Evolutionary conservation across 2,797 vertebrate genomes (phyloP).

Genomic region (Alfaro cultratus): DNA sequence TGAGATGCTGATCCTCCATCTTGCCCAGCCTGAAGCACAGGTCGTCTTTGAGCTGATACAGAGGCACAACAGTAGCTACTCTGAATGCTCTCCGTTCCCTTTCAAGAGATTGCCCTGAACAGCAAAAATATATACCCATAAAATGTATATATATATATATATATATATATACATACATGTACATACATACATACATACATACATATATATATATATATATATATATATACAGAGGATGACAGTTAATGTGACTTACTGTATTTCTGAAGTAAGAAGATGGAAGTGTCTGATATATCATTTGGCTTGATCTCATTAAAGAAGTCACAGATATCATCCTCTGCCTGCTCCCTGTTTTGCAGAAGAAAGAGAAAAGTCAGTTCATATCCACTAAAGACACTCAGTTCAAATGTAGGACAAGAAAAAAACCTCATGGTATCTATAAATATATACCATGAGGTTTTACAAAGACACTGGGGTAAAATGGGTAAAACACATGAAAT

Average conservation of each 20-base stretch:
- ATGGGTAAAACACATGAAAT: neutral
- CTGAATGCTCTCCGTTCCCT: constrained; percentile 78
- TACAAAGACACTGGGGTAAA: neutral
- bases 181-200: neutral
- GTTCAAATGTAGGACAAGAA: neutral
- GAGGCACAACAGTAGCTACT: constrained; percentile 79
- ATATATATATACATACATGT: constrained; percentile 1
- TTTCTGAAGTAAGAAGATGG: constrained; percentile 79
- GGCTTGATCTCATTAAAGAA: constrained; percentile 80
- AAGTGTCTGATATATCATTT: constrained; percentile 68
- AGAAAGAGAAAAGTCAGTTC: constrained; percentile 14
- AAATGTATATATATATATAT: neutral
- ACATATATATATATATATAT: too few species aligned
- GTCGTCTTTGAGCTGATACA: constrained; percentile 86
- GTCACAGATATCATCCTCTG: constrained; percentile 81
- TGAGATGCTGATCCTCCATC: constrained; percentile 44
- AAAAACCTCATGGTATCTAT: neutral
- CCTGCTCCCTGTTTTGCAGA: constrained; percentile 80
- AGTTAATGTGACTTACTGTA: constrained; percentile 76
- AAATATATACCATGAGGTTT: neutral
- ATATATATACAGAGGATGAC: neutral
- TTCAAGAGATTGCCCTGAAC: constrained; percentile 81
- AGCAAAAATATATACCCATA: constrained; percentile 13
- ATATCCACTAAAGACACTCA: neutral
- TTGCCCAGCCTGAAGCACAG: constrained; percentile 80